phyloP scores from a whole-genome alignment of 2,888 invertebrate species.

The Cylindroiulus punctatus region DNA sequence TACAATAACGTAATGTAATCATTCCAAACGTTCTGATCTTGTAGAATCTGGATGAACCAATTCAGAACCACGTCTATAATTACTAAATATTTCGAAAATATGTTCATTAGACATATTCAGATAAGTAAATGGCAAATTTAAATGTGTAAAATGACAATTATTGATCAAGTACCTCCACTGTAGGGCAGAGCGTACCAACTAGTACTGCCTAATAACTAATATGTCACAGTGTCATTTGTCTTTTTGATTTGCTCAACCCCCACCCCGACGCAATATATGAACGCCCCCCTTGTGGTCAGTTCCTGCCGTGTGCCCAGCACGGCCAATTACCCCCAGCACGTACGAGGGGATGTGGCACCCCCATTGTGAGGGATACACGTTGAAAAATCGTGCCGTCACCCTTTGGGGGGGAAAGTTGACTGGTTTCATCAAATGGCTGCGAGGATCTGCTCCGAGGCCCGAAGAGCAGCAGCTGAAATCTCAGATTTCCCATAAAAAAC shows the following conservation, averaged over 20 bases:
- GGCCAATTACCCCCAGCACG: neutral
- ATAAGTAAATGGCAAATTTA: too few species aligned
- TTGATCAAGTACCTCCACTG: too few species aligned
- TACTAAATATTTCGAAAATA: too few species aligned
- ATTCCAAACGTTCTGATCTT: too few species aligned
- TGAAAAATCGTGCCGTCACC: conserved; percentile 3
- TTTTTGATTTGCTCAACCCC: neutral
- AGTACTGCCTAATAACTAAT: too few species aligned
- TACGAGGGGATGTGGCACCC: neutral
- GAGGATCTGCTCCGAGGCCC: neutral
- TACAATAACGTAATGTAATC: too few species aligned
- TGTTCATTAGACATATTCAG: too few species aligned
- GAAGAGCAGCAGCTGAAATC: neutral
- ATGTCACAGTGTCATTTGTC: too few species aligned
- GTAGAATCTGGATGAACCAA: too few species aligned
- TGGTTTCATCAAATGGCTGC: neutral
- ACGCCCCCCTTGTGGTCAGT: neutral
- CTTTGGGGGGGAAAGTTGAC: neutral
- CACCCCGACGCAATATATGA: neutral
- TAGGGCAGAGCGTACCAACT: too few species aligned
- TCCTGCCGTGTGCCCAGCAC: neutral
- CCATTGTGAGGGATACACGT: neutral
- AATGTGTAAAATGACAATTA: too few species aligned
- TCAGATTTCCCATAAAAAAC: neutral
- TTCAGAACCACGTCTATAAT: too few species aligned